A percentile compares a stretch with the other conserved stretches of the same genome.
Evolutionary conservation across 2,113 vertebrate genomes (phyloP).

Genomic region (Neolamprologus tretocephalus): DNA sequence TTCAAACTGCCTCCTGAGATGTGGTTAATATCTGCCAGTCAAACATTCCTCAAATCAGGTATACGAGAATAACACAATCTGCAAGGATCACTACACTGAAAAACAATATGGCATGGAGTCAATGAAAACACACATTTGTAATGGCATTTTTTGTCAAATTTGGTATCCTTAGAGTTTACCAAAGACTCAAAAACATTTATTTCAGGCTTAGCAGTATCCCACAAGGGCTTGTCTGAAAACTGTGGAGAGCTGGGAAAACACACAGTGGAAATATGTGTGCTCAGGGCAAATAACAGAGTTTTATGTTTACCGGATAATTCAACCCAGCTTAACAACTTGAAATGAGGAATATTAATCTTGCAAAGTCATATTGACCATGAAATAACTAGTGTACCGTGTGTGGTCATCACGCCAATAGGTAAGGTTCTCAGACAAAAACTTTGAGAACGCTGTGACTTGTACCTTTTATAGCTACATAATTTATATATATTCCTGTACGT

Average conservation of each 20-base stretch:
- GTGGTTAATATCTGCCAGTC: conserved; percentile 37
- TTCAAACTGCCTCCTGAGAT: conserved; percentile 40
- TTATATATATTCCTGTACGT: not conserved
- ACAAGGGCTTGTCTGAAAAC: not conserved
- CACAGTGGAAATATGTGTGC: not conserved
- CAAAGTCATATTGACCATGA: not conserved
- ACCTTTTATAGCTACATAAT: not conserved
- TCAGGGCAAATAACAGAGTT: not conserved
- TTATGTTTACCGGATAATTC: not conserved
- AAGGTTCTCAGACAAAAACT: not conserved
- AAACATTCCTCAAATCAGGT: conserved; percentile 8
- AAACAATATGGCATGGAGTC: not conserved
- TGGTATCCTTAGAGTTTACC: not conserved
- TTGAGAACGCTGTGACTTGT: not conserved
- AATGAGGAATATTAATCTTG: not conserved
- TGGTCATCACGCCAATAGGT: not conserved
- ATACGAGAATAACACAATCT: not conserved
- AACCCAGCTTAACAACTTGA: not conserved
- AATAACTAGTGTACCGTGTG: not conserved
- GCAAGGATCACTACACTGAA: not conserved
- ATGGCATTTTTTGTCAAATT: not conserved
- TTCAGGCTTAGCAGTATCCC: not conserved
- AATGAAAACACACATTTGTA: not conserved
- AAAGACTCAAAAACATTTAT: not conserved
- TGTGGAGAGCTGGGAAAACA: not conserved